Percentiles rank a stretch among this genome's conserved stretches.
phyloP scores from a whole-genome alignment of 1,140 invertebrate species.

The Listronotus bonariensis region DNA sequence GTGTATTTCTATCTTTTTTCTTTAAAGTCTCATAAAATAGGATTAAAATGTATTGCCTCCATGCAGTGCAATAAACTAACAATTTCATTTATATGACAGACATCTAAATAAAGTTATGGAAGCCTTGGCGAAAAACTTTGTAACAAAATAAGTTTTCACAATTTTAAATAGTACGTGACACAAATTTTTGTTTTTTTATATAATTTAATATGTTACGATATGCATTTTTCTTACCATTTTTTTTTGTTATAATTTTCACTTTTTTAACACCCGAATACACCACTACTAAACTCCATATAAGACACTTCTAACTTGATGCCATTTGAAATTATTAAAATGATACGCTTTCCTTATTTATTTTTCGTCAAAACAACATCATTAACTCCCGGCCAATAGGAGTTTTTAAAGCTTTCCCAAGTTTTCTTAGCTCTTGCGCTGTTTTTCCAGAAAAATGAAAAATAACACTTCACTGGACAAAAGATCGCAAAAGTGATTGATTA shows the following conservation, averaged over 20 bases:
- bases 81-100: too few relatives aligned
- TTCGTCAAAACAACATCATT: constrained; percentile 35
- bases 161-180: too few relatives aligned
- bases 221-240: too few relatives aligned
- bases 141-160: too few relatives aligned
- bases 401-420: constrained; percentile 11
- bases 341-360: constrained; percentile 23
- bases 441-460: constrained; percentile 34
- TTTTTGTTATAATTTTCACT: too few relatives aligned
- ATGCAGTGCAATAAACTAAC: too few relatives aligned
- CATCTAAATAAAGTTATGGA: too few relatives aligned
- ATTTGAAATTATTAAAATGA: constrained; percentile 31
- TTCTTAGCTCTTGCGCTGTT: constrained; percentile 29
- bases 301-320: constrained; percentile 9
- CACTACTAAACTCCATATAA: neutral
- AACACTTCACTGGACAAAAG: constrained; percentile 35
- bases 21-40: neutral
- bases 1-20: neutral
- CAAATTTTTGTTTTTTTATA: too few relatives aligned
- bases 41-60: too few relatives aligned
- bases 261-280: too few relatives aligned
- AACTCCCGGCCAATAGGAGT: constrained; percentile 20
- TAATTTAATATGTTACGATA: too few relatives aligned
- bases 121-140: too few relatives aligned
- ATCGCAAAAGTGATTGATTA: constrained; percentile 31